Base-by-base conservation (phyloP, 1,140 invertebrate species). In the Asbolus verrucosus region DNA sequence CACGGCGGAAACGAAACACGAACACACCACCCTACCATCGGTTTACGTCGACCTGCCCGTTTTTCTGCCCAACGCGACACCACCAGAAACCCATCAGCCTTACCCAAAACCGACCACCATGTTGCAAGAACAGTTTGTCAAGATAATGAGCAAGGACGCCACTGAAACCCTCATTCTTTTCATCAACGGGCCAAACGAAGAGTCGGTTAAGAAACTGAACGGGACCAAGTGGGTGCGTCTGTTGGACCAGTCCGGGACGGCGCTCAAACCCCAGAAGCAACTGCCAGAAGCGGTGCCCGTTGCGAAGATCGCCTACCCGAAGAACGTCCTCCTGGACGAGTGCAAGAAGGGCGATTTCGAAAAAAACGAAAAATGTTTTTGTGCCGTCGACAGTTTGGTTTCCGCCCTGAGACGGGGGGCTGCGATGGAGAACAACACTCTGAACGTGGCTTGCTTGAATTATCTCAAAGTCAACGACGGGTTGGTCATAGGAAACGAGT, bases 301-400 rank as follows among this genome's bases (percentile, higher is more conserved):
- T 4, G 41, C n/a, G 8, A 24, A 63, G 19, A 63, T 63, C 4
- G 19, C 16, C 2, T 27, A 14, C 2, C 61, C 21, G 41, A 63
- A 24, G 4, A 39, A 63, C 36, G 18, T 41, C 21, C 11, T n/a
- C 14, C 2, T 54, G 1, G 61, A 63, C 16, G 33, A 41, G 24
- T 63, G 61, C 21, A 41, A 19, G 21, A 39, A 63, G 18, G n/a
- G 15, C 11, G 61, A 63, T 63, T 63, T 39, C 15, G 61, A 63
- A 3, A 19, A 41, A 18, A 38, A 63, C n/a, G 18, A 63, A 24
- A 38, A 63, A n/a, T 63, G 61, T 63, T 38, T 41, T 13, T 63
- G 61, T 41, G 6, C 39, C n/a, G 9, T 63, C 13, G 61, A 63
- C 33, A 63, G 33, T 27, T 16, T 63, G n/a, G 1, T 63, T 11